phyloP scores from a whole-genome alignment of 2,888 invertebrate genomes.

The Zele albiditarsus region DNA sequence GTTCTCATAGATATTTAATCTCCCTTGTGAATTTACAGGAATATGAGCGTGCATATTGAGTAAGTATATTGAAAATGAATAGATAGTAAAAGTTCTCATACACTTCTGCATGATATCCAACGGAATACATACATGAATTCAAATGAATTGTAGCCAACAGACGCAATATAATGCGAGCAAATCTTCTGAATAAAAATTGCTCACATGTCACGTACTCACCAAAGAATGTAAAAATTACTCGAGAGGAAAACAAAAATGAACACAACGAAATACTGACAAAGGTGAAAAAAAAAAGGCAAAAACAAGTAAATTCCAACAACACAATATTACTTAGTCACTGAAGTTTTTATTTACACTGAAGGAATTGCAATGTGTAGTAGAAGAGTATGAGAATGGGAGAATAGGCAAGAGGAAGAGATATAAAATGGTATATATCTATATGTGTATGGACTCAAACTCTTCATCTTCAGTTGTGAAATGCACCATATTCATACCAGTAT shows the following conservation, averaged over 20 bases:
- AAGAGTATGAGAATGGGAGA: not conserved
- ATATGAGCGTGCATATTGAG: not conserved
- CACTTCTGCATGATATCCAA: not conserved
- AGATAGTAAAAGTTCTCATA: not conserved
- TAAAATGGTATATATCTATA: not conserved
- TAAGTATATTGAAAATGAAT: not conserved
- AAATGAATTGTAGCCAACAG: not conserved
- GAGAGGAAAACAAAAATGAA: slow-evolving; percentile 1
- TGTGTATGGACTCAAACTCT: slow-evolving; percentile 12
- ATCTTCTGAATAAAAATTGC: not conserved
- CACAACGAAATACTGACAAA: not conserved
- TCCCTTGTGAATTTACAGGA: not conserved
- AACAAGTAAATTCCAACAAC: not conserved
- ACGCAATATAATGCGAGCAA: not conserved
- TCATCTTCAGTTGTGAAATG: slow-evolving; percentile 30
- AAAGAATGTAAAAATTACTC: not conserved
- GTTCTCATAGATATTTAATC: slow-evolving; percentile 2
- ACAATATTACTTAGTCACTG: slow-evolving; percentile 10
- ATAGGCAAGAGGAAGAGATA: not conserved
- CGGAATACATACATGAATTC: not conserved
- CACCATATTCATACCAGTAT: not conserved
- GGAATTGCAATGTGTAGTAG: not conserved
- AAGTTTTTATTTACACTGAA: not conserved
- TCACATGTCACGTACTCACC: not conserved
- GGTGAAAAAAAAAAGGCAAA: not conserved